Evolutionary conservation across 2,797 vertebrate species (phyloP).

Genomic region (Myotis pilosus): DNA sequence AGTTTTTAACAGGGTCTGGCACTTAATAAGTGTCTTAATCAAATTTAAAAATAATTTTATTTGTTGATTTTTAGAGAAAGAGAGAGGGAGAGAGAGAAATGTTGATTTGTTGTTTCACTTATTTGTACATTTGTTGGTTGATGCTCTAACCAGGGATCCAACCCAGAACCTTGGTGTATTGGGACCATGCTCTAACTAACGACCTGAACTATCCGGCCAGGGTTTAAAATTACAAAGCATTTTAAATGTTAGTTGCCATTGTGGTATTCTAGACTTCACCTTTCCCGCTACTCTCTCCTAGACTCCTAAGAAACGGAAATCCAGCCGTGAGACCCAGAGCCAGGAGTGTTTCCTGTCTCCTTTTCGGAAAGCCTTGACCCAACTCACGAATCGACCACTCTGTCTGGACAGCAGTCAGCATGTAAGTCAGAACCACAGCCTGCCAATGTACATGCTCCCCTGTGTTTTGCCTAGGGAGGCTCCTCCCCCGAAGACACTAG

Average conservation of each 20-base stretch:
- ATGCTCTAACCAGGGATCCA: background rate
- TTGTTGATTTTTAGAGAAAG: background rate
- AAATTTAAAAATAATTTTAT: background rate
- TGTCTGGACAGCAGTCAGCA: conserved; percentile 91
- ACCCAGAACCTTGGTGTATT: background rate
- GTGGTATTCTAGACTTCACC: background rate
- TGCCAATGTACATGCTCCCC: background rate
- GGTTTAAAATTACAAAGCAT: background rate
- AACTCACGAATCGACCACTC: conserved; percentile 83
- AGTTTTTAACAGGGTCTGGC: background rate
- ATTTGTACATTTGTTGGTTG: background rate
- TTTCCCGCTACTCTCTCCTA: conserved; percentile 76
- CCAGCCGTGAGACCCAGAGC: conserved; percentile 55
- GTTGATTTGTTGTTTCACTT: background rate
- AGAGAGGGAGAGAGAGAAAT: background rate
- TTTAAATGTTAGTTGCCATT: conserved; percentile 8
- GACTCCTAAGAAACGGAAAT: conserved; percentile 86
- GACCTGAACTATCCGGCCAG: background rate
- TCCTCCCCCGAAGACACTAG: background rate
- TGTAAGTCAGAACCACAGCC: conserved; percentile 83
- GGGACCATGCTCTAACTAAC: background rate
- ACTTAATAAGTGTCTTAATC: background rate
- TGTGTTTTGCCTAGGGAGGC: background rate
- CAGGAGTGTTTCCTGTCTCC: conserved; percentile 86
- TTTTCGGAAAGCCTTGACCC: conserved; percentile 91